These are phyloP conservation scores for Macquaria ambigua DNA, from an alignment of 2,113 vertebrate genomes.

Conservation along the genomic window DNA sequence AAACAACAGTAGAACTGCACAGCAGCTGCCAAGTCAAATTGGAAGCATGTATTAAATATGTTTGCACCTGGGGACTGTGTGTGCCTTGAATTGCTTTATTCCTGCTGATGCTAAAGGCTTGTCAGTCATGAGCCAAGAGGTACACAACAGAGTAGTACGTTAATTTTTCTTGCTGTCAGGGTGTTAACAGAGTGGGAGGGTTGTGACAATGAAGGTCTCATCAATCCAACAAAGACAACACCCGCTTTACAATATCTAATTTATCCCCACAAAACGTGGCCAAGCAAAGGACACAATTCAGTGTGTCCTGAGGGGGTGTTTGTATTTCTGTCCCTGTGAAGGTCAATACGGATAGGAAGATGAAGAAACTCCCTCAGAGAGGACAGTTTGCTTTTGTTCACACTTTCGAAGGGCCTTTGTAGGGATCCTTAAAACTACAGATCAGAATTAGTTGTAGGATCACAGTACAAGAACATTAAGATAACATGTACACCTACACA, in stretches of 20 bases:
- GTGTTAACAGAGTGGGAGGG: conserved; percentile 32
- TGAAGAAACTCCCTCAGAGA: background rate
- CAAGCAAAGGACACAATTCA: background rate
- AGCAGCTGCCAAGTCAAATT: conserved; percentile 32
- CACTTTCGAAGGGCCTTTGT: background rate
- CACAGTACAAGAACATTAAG: background rate
- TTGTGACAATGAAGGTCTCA: conserved; percentile 46
- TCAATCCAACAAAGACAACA: conserved; percentile 40
- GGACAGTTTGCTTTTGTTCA: background rate
- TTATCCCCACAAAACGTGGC: conserved; percentile 18
- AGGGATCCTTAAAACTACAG: background rate
- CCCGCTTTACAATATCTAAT: conserved; percentile 42
- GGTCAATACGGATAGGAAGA: background rate
- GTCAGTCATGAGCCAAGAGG: conserved; percentile 35
- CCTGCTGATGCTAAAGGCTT: conserved; percentile 30
- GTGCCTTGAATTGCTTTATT: conserved; percentile 18
- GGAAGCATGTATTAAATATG: background rate
- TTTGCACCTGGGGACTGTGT: background rate
- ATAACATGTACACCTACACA: background rate
- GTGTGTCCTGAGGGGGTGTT: conserved; percentile 2
- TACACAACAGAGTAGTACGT: background rate
- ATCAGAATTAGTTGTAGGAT: background rate
- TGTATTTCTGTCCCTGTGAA: conserved; percentile 28
- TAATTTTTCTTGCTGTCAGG: conserved; percentile 54
- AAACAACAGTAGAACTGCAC: conserved; percentile 17